A percentile compares a stretch with the other conserved stretches of the same genome.
phyloP scores from a whole-genome alignment of 1,140 invertebrate species.

The Scaptodrosophila lebanonensis region DNA sequence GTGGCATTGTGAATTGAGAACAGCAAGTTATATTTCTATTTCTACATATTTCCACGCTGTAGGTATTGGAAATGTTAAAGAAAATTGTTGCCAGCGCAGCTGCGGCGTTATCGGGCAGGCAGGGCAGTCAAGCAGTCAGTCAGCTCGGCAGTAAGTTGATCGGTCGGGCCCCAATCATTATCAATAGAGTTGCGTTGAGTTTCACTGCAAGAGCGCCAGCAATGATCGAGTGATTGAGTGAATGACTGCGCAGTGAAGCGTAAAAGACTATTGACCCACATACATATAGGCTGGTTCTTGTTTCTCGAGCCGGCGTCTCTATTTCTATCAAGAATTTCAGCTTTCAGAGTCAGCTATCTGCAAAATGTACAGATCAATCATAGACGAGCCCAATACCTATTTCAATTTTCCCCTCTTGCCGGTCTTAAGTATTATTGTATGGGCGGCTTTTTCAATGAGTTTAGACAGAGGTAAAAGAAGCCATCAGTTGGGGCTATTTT shows the following conservation, averaged over 20 bases:
- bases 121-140: neutral
- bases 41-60: too few species aligned
- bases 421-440: constrained; percentile 30
- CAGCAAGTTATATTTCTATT: too few species aligned
- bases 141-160: too few species aligned
- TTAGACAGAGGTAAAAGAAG: too few species aligned
- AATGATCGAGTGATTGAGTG: neutral
- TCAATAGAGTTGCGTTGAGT: constrained; percentile 33
- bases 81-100: too few species aligned
- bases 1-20: too few species aligned
- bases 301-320: too few species aligned
- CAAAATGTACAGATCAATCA: constrained; percentile 31
- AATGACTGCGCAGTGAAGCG: neutral
- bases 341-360: too few species aligned
- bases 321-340: constrained; percentile 19
- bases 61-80: too few species aligned
- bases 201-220: neutral
- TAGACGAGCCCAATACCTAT: constrained; percentile 22
- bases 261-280: constrained; percentile 15
- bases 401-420: constrained; percentile 31
- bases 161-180: constrained; percentile 24
- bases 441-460: constrained; percentile 25
- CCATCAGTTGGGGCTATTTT: constrained; percentile 48
- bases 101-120: too few species aligned
- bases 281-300: too few species aligned